Base-by-base conservation (phyloP, 2,888 invertebrate species). In the Allacma fusca region DNA sequence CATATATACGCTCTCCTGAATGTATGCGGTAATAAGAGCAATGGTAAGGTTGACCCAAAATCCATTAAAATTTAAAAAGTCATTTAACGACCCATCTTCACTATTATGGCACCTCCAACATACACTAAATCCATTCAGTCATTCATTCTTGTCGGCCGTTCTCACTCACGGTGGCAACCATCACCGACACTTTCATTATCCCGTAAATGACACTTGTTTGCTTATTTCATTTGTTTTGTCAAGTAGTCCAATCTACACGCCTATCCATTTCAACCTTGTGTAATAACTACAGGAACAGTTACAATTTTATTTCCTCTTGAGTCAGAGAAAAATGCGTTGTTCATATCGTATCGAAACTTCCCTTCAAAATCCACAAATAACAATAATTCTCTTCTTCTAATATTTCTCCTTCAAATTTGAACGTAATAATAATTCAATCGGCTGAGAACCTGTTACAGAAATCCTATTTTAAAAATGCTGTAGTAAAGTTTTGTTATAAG, bases 1-100 rank as follows among this genome's bases (percentile, higher is more conserved):
- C n/a, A n/a, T n/a, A n/a, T n/a, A n/a, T n/a, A n/a, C n/a, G n/a
- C n/a, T n/a, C n/a, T n/a, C n/a, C n/a, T n/a, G n/a, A n/a, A n/a
- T n/a, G n/a, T 12, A 24, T 34, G 34, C 9, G 50, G 50, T 50
- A 50, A 50, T 50, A 50, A 70, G 50, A 50, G 72, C 57, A 59
- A 65, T 57, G 68, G 68, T 59, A 69, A 71, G 57, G 79, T 80
- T 80, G 79, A 80, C 80, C 80, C 78, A 79, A 80, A 79, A 79
- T 78, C 78, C 80, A 80, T 80, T 80, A 80, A 80, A 80, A 80
- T 80, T 80, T 80, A 80, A 80, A 79, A 79, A 80, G 80, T 80
- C 79, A 77, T 80, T 80, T 80, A 78, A 80, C 80, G 80, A 80
- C 79, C 79, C 80, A 79, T 79, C 78, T 78, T 80, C 74, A 65